Conservation (phyloP, 2,888 invertebrate genomes). For the Dryobota labecula region DNA sequence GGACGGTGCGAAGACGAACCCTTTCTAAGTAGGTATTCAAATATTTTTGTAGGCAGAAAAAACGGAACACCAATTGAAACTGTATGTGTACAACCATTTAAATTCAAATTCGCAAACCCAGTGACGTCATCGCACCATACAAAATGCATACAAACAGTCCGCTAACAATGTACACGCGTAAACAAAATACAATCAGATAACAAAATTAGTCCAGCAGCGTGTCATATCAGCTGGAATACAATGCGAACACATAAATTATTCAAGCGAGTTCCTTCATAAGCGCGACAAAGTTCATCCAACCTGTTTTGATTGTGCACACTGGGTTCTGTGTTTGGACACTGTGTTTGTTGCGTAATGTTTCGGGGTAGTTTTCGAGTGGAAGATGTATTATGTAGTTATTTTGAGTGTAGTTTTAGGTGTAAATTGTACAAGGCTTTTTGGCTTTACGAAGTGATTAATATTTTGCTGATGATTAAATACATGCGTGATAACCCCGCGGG, state of each 20-base stretch:
- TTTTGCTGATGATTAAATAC: background rate
- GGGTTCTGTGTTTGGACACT: conserved; percentile 35
- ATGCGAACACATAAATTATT: conserved; percentile 58
- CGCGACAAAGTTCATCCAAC: conserved; percentile 54
- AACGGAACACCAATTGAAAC: background rate
- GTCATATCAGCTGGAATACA: conserved; percentile 60
- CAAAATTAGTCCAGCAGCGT: conserved; percentile 50
- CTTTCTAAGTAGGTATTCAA: background rate
- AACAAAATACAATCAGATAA: conserved; percentile 61
- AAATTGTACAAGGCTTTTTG: too few relatives aligned
- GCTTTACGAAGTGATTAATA: background rate
- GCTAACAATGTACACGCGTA: conserved; percentile 37
- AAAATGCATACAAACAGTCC: conserved; percentile 41
- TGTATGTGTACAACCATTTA: conserved; percentile 11
- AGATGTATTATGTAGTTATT: background rate
- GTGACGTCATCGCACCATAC: conserved; percentile 50
- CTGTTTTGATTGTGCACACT: conserved; percentile 39
- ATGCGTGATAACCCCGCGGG: too few relatives aligned
- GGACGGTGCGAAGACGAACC: background rate
- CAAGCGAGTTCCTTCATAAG: conserved; percentile 47
- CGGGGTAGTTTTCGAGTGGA: conserved; percentile 32
- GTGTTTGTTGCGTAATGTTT: conserved; percentile 36
- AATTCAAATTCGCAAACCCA: conserved; percentile 6
- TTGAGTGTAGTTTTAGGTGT: background rate
- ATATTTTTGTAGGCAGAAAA: background rate